Evolutionary conservation across 2,888 invertebrate genomes (phyloP), one percentile per base, ranked within the genome.

Genomic region (Caenorhabditis zanzibari): DNA sequence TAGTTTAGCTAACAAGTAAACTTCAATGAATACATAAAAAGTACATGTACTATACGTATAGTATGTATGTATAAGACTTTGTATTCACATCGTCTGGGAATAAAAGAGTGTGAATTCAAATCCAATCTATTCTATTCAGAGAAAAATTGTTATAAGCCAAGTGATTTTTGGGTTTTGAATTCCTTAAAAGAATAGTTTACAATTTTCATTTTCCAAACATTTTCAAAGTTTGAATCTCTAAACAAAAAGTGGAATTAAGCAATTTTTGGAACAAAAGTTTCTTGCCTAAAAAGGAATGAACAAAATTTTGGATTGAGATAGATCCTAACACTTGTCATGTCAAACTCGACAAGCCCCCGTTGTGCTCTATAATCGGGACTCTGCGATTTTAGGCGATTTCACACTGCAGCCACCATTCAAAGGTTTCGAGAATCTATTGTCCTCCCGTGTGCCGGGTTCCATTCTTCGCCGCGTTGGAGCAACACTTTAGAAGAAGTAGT

Each of bases 321-420:
- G 69, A 63, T 71, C 52, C 77, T 63, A 77, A 71, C 77, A 77
- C 77, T 77, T 77, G 77, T 79, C 64, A 71, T 77, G 69, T 77
- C 77, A 77, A 71, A 76, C 61, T 41, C 38, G 69, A 63, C 69
- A 63, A 56, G 44, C 61, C 52, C 68, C 52, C 59, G 49, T 63
- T 77, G 77, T 69, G 69, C 63, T 69, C 52, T 69, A 69, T 76
- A 76, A 61, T 68, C 68, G 49, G 49, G 38, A 3, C 47, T 24
- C 5, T 0, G n/a, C 4, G 19, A 7, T 19, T 47, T 19, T 19
- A 19, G 47, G 41, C 61, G 49, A 49, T 72, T 38, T 59, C 24
- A 35, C 38, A 26, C 54, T 54, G 68, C 68, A 68, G 54, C 54
- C n/a, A 47, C 64, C 47, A 75, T 75, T 64, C 66, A 75, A 56